Evolutionary conservation across 2,797 vertebrate species (phyloP).

Genomic region (Periparus ater): DNA sequence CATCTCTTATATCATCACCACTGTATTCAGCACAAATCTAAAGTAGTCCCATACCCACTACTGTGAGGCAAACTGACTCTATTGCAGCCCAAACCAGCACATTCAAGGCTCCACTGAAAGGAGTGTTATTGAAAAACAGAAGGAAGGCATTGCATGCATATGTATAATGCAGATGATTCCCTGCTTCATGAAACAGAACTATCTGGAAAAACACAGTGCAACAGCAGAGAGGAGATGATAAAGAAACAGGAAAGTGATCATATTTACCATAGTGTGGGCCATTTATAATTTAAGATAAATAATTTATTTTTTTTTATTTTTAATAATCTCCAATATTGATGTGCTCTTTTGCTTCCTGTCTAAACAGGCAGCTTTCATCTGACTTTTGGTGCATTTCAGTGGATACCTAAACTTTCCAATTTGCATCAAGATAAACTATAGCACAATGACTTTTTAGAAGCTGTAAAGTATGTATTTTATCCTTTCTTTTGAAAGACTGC

Average conservation of each 20-base stretch:
- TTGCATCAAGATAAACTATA: not conserved
- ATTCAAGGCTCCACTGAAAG: not conserved
- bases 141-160: not conserved
- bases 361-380: not conserved
- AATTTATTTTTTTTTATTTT: not conserved
- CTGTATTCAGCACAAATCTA: not conserved
- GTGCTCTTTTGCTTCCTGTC: not conserved
- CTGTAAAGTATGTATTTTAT: not conserved
- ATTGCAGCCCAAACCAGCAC: not conserved
- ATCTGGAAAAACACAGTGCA: not conserved
- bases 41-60: not conserved
- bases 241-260: not conserved
- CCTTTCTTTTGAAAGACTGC: conserved; percentile 6
- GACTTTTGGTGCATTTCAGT: not conserved
- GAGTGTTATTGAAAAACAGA: not conserved
- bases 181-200: not conserved
- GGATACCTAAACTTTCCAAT: not conserved
- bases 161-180: not conserved
- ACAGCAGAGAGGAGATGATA: not conserved
- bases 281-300: not conserved
- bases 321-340: not conserved
- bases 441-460: not conserved
- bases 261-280: not conserved
- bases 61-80: not conserved
- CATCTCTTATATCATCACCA: not conserved